phyloP scores from a whole-genome alignment of 2,113 vertebrate species.

The Ariopsis seemanni region DNA sequence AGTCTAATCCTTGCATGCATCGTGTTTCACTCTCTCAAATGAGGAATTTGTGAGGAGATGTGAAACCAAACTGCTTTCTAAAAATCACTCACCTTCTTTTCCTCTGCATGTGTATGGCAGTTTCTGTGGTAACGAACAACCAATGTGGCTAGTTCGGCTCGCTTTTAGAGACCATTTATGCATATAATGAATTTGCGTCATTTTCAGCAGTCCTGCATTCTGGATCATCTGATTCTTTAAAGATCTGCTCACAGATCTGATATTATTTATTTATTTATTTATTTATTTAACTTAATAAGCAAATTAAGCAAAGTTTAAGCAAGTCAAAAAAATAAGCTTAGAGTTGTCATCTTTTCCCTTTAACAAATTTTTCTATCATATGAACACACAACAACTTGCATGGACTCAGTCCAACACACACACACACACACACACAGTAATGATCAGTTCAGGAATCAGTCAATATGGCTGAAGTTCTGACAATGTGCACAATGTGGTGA shows the following conservation, averaged over 20 bases:
- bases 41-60: slow-evolving; percentile 67
- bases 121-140: slow-evolving; percentile 58
- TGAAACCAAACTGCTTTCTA: slow-evolving; percentile 71
- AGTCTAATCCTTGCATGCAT: not conserved
- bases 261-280: not conserved
- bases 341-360: slow-evolving; percentile 73
- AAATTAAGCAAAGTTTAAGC: not conserved
- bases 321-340: not conserved
- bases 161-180: not conserved
- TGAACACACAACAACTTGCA: not conserved
- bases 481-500: slow-evolving; percentile 79
- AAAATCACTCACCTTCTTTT: slow-evolving; percentile 71
- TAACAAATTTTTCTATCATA: slow-evolving; percentile 72
- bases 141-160: slow-evolving; percentile 12
- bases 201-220: not conserved
- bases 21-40: slow-evolving; percentile 54
- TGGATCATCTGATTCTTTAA: not conserved
- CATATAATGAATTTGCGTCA: not conserved
- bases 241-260: not conserved
- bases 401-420: not conserved
- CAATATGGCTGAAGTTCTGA: slow-evolving; percentile 74
- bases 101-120: slow-evolving; percentile 57
- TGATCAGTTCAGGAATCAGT: slow-evolving; percentile 73
- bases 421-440: not conserved
- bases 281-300: not conserved